Percentiles rank a stretch among this genome's conserved stretches.
Conservation (phyloP, 2,797 vertebrate genomes). For the Neosilurus hyrtlii region DNA sequence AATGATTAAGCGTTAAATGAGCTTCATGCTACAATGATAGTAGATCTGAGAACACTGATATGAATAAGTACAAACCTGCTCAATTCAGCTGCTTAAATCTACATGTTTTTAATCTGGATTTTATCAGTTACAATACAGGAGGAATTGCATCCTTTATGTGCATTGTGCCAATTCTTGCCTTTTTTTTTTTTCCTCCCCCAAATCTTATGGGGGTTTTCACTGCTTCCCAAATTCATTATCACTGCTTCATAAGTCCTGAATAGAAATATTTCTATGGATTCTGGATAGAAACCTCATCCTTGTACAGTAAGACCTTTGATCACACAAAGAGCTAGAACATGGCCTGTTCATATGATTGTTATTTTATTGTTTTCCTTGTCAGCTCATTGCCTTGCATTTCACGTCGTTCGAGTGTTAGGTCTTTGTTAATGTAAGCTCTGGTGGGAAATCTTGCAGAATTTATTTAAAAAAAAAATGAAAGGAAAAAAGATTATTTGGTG, state of each 20-base stretch:
- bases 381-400: slow-evolving; percentile 63
- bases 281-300: neutral
- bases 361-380: neutral
- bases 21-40: slow-evolving; percentile 15
- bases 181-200: neutral
- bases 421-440: slow-evolving; percentile 41
- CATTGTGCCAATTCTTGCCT: slow-evolving; percentile 46
- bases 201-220: slow-evolving; percentile 29
- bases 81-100: neutral
- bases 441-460: slow-evolving; percentile 65
- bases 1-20: slow-evolving; percentile 11
- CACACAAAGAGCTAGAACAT: neutral
- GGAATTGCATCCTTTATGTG: neutral
- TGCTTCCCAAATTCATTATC: neutral
- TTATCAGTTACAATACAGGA: neutral
- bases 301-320: neutral
- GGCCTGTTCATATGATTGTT: neutral
- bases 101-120: neutral
- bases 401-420: slow-evolving; percentile 17
- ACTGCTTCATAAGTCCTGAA: neutral
- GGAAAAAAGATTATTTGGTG: slow-evolving; percentile 45
- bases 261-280: slow-evolving; percentile 8
- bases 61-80: neutral
- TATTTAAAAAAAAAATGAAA: neutral
- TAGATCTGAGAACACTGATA: slow-evolving; percentile 8